Conservation (phyloP, 2,888 invertebrate species). For the Nephrotoma flavescens region DNA sequence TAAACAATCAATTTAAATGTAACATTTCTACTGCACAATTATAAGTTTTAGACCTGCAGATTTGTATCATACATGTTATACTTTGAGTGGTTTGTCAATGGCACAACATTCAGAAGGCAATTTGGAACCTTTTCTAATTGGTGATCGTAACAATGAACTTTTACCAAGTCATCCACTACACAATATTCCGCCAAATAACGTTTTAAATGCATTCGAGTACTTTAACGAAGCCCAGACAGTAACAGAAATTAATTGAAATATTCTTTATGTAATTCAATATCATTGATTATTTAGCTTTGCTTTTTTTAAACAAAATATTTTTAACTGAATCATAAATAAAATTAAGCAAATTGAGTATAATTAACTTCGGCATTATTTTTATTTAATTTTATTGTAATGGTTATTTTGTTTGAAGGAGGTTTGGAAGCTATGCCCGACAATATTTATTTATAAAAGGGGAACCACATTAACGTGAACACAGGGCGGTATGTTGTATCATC, state of each 20-base stretch:
- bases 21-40: background rate
- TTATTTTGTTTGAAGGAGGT: no score
- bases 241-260: background rate
- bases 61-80: constrained; percentile 95
- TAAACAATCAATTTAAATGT: constrained; percentile 14
- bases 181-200: constrained; percentile 58
- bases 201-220: constrained; percentile 35
- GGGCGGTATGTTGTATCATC: no score
- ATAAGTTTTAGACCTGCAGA: constrained; percentile 51
- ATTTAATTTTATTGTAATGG: no score
- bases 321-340: no score
- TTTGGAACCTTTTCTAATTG: constrained; percentile 42
- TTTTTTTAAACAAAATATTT: no score
- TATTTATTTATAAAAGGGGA: no score
- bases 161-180: constrained; percentile 67
- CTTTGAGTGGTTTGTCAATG: constrained; percentile 83
- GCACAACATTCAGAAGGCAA: constrained; percentile 56
- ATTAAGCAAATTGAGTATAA: no score
- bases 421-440: no score
- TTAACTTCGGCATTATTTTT: no score
- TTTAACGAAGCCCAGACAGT: constrained; percentile 19
- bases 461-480: no score
- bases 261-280: background rate
- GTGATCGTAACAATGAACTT: constrained; percentile 52
- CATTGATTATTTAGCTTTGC: no score